Percentiles rank a stretch among this genome's conserved stretches.
These are phyloP conservation scores for Sciaenops ocellatus DNA, from an alignment of 2,797 vertebrate genomes.

Conservation along the genomic window DNA sequence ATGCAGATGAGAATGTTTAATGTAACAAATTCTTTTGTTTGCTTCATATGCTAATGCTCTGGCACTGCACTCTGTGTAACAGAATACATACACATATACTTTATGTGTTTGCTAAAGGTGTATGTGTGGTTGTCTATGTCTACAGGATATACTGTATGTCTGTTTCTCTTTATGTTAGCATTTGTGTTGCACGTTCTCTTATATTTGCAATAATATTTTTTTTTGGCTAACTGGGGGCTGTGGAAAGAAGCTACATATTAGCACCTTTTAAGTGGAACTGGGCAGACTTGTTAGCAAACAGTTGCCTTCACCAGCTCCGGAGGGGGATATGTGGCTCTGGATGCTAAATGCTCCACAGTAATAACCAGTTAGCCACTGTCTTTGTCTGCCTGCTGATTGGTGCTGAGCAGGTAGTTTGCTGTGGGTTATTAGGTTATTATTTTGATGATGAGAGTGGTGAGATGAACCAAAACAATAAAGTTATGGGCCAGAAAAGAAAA, in stretches of 20 bases:
- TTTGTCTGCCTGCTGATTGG: too few relatives aligned
- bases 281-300: background rate
- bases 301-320: too few relatives aligned
- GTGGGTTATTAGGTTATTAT: too few relatives aligned
- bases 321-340: too few relatives aligned
- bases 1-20: constrained; percentile 34
- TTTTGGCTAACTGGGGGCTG: background rate
- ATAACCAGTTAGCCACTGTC: too few relatives aligned
- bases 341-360: too few relatives aligned
- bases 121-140: background rate
- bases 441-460: background rate
- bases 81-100: background rate
- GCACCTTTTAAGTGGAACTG: background rate
- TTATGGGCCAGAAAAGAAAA: background rate
- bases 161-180: constrained; percentile 6
- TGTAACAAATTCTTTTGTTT: constrained; percentile 35
- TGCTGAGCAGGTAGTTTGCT: too few relatives aligned
- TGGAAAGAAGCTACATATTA: background rate
- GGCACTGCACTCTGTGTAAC: constrained; percentile 4
- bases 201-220: background rate
- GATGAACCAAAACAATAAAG: background rate
- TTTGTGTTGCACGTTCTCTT: background rate
- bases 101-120: background rate
- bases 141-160: background rate
- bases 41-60: constrained; percentile 38